phyloP scores from a whole-genome alignment of 2,888 invertebrate genomes.

The Tryphoninae sp. region DNA sequence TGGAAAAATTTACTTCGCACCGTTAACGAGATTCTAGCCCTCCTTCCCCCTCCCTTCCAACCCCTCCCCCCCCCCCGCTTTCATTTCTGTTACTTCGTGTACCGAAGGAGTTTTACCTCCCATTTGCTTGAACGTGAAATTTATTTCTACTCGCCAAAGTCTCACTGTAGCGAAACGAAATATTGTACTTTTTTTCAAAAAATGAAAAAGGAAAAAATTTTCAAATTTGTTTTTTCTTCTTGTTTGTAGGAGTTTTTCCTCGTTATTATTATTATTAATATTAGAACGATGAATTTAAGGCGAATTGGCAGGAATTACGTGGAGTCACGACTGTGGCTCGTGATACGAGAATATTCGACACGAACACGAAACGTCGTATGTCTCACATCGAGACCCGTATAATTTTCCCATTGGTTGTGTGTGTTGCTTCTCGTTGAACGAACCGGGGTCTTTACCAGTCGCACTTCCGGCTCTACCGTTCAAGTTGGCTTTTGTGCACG shows the following conservation, averaged over 20 bases:
- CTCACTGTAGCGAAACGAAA: not conserved
- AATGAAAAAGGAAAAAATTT: not conserved
- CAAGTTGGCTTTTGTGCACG: conserved; percentile 20
- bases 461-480: conserved; percentile 41
- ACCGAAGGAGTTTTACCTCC: not conserved
- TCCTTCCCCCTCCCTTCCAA: not conserved
- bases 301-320: conserved; percentile 3
- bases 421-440: conserved; percentile 20
- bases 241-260: not conserved
- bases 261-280: conserved; percentile 16
- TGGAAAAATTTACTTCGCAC: conserved; percentile 26
- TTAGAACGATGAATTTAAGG: not conserved
- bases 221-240: not conserved
- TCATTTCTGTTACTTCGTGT: not conserved
- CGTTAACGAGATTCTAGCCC: conserved; percentile 27
- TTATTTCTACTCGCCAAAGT: not conserved
- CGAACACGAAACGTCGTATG: not conserved
- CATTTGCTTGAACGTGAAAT: conserved; percentile 2
- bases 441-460: conserved; percentile 18
- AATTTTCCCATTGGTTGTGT: conserved; percentile 16
- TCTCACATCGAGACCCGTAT: conserved; percentile 39
- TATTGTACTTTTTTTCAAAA: not conserved
- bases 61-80: not conserved
- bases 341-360: not conserved
- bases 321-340: not conserved